Base-by-base conservation (phyloP, 2,113 vertebrate genomes). In the Prochilodus magdalenae region DNA sequence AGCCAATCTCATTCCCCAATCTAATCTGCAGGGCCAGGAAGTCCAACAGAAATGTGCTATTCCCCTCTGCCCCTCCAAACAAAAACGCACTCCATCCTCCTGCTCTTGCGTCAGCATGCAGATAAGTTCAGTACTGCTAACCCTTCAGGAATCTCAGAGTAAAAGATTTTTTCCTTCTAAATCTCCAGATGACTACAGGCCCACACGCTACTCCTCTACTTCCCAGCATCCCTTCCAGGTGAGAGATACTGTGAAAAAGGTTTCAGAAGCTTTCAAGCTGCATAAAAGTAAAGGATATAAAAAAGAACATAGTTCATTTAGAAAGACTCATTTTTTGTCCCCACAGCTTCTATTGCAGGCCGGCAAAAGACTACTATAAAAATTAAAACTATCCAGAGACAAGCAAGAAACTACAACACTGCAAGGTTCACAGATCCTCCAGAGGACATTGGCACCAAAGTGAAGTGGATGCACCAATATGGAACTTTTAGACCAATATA, bases 111-210 rank as follows among this genome's bases (percentile, higher is more conserved):
- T 91, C 90, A 90, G 81, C 44, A 80, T 67, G 76, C 16, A 71
- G 92, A 91, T 91, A 90, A 89, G 84, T 83, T 57, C 6, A 12
- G 36, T 79, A 63, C 89, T 76, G 87, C 90, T 86, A 83, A 89
- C 88, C 84, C 70, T 89, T 87, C 74, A 90, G 87, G 89, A 92
- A 92, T 90, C 86, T 82, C 47, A 30, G 81, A 80, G 81, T 86
- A 73, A 88, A 89, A 85, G 83, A n/a, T 83, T 89, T 16, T 4
- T 15, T 27, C 16, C 14, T 33, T 70, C 16, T 44, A 40, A 40
- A 70, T 70, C 36, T 79, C 29, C 22, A 69, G 63, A 47, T 55
- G 11, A 63, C 51, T 18, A 24, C 22, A 53, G 1, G 65, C 74
- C n/a, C 62, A 20, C 36, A 29, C 30, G 24, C 47, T n/a, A 53